Evolutionary conservation across 2,888 invertebrate genomes (phyloP).

Genomic region (Tenodera sinensis): DNA sequence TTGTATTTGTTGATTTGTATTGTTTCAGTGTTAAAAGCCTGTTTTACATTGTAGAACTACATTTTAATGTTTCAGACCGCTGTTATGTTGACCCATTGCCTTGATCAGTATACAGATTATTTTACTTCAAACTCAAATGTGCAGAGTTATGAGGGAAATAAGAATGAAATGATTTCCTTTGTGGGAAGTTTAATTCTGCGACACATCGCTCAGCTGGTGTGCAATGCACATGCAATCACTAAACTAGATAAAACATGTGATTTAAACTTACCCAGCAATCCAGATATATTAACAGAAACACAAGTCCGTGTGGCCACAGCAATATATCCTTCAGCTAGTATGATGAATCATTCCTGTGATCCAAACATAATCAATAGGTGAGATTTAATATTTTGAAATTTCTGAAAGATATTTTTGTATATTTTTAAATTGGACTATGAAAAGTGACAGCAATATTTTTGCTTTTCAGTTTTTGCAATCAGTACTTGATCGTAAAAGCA

Average conservation of each 20-base stretch:
- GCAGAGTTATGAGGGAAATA: slow-evolving; percentile 27
- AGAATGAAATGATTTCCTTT: slow-evolving; percentile 22
- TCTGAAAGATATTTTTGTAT: background rate
- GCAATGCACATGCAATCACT: slow-evolving; percentile 71
- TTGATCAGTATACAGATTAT: slow-evolving; percentile 62
- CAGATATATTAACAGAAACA: slow-evolving; percentile 33
- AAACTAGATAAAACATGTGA: slow-evolving; percentile 34
- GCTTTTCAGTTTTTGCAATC: slow-evolving; percentile 63
- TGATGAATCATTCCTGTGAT: slow-evolving; percentile 92
- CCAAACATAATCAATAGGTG: slow-evolving; percentile 75
- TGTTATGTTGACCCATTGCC: slow-evolving; percentile 60
- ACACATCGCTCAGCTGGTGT: slow-evolving; percentile 75
- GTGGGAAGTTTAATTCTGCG: slow-evolving; percentile 67
- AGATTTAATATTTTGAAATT: slow-evolving; percentile 27
- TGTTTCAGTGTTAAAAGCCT: too few relatives aligned
- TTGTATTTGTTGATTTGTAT: too few relatives aligned
- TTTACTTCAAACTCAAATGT: slow-evolving; percentile 44
- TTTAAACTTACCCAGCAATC: background rate
- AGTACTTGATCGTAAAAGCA: slow-evolving; percentile 67
- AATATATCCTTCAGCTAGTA: slow-evolving; percentile 80
- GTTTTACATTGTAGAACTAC: background rate
- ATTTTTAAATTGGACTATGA: background rate
- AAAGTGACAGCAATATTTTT: background rate
- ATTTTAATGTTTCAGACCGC: slow-evolving; percentile 55
- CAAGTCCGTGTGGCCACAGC: slow-evolving; percentile 67